These are phyloP conservation scores for Brachyhypopomus occidentalis DNA, from an alignment of 2,113 vertebrate genomes.

Conservation along the genomic window DNA sequence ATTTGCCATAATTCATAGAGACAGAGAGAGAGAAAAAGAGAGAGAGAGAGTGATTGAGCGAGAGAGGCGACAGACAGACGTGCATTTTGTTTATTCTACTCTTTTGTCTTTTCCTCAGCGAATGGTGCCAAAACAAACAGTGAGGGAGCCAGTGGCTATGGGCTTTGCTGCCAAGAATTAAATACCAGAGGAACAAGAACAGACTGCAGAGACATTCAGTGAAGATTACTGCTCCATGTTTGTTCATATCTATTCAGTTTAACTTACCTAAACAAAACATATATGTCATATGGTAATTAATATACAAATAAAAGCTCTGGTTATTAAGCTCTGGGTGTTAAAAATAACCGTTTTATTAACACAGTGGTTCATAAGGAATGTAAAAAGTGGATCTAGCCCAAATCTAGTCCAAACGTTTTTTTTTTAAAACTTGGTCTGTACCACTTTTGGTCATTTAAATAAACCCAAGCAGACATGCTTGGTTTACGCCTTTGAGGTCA, in stretches of 20 bases:
- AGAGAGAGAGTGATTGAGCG: background rate
- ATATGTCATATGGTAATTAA: too few relatives aligned
- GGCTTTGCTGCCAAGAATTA: constrained; percentile 35
- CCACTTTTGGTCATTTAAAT: too few relatives aligned
- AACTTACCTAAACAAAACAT: background rate
- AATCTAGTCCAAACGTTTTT: too few relatives aligned
- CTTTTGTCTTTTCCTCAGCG: constrained; percentile 38
- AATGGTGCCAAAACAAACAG: constrained; percentile 39
- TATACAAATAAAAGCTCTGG: too few relatives aligned
- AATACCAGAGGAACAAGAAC: constrained; percentile 24
- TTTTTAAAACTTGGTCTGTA: too few relatives aligned
- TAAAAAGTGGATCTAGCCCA: too few relatives aligned
- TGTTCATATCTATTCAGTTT: background rate
- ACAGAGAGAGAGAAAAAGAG: constrained; percentile 16
- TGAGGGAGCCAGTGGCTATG: constrained; percentile 28
- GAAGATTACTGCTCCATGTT: background rate
- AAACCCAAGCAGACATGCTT: too few relatives aligned
- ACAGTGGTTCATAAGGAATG: too few relatives aligned
- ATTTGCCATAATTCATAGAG: constrained; percentile 32
- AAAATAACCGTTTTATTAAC: too few relatives aligned
- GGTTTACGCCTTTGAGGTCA: too few relatives aligned
- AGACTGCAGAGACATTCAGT: background rate
- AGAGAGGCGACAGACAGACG: background rate
- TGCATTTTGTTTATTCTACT: constrained; percentile 45
- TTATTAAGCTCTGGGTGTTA: too few relatives aligned